These are phyloP conservation scores for Microctenopoma lineatum DNA, from an alignment of 2,797 vertebrate species.

Conservation along the genomic window DNA sequence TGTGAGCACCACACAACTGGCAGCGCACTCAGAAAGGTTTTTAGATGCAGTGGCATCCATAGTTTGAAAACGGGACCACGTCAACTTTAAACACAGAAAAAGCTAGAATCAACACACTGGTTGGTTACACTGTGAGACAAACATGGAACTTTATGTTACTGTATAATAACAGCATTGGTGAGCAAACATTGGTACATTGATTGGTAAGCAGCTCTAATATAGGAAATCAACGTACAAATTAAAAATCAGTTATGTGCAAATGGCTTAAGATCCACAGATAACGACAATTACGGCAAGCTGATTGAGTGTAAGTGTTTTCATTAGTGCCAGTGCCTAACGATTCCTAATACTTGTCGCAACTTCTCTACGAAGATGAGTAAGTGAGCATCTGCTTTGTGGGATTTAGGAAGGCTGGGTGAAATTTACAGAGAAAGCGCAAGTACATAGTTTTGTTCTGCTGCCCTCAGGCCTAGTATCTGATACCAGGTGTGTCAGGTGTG, in stretches of 20 bases:
- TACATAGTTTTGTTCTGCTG: constrained; percentile 16
- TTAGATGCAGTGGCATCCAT: no score
- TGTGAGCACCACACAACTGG: no score
- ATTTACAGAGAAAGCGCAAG: constrained; percentile 21
- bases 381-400: constrained; percentile 4
- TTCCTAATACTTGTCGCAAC: constrained; percentile 10
- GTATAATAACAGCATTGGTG: no score
- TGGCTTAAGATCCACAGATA: constrained; percentile 42
- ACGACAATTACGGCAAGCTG: constrained; percentile 16
- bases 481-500: constrained; percentile 36
- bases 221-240: constrained; percentile 10
- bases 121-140: no score
- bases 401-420: constrained; percentile 12
- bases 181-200: no score
- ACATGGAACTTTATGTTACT: no score
- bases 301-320: not conserved
- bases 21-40: no score
- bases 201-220: no score
- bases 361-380: not conserved
- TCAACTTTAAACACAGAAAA: no score
- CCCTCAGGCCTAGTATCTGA: constrained; percentile 46
- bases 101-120: no score
- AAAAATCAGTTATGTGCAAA: constrained; percentile 43
- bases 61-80: no score
- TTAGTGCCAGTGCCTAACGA: not conserved